Evolutionary conservation across 2,797 vertebrate species (phyloP).

Genomic region (Myotis pilosus): DNA sequence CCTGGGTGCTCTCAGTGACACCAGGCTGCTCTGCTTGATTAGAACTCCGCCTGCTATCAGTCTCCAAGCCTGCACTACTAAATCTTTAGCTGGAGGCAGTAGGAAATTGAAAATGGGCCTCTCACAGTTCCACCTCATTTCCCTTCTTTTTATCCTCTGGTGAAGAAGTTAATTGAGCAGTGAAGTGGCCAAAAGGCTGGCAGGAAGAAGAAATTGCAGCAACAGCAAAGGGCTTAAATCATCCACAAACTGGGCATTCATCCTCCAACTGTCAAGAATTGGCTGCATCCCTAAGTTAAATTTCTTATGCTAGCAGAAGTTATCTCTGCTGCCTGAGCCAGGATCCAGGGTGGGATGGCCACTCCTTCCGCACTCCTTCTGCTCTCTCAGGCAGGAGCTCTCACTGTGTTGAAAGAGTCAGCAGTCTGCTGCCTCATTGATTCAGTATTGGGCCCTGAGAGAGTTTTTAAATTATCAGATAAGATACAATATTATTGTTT

Average conservation of each 20-base stretch:
- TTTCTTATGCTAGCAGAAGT: constrained; percentile 22
- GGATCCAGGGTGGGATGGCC: background rate
- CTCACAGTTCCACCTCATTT: constrained; percentile 62
- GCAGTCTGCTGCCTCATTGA: background rate
- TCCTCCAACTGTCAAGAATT: background rate
- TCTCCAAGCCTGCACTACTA: constrained; percentile 5
- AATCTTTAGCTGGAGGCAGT: constrained; percentile 59
- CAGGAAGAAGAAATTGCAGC: constrained; percentile 62
- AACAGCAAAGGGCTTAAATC: constrained; percentile 60
- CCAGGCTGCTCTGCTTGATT: background rate
- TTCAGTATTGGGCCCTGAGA: background rate
- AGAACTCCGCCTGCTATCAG: constrained; percentile 19
- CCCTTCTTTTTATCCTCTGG: constrained; percentile 66
- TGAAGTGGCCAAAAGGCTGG: constrained; percentile 59
- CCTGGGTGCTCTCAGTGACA: background rate
- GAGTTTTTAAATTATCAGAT: constrained; percentile 19
- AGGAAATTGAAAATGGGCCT: constrained; percentile 66
- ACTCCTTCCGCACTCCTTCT: background rate
- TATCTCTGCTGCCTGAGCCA: background rate
- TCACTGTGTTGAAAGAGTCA: background rate
- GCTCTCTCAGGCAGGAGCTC: background rate
- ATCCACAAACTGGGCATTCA: constrained; percentile 54
- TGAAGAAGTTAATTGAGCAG: constrained; percentile 73
- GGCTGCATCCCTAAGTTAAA: constrained; percentile 1
- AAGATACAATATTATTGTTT: constrained; percentile 28